Evolutionary conservation across 53 echinoderm and acorn worm species (phyloP), one percentile per base, ranked within the genome.

Genomic region (Henricia sp.): DNA sequence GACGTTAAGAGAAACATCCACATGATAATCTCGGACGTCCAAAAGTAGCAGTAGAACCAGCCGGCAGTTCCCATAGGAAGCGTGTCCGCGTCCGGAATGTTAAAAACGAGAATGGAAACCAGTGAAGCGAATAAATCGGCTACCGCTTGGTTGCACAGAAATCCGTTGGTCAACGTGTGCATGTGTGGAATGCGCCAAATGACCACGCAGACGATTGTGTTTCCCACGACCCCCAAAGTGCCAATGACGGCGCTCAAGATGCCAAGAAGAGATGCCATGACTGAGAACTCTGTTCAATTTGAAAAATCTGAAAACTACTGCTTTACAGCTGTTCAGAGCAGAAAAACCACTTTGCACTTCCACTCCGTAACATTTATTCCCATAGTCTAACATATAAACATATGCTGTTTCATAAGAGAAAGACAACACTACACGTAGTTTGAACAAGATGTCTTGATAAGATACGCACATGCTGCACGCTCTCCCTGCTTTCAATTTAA

Each of bases 1-100:
- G 76, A 76, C 4, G 76, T 76, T 16, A 76, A 29, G 40, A 76
- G 76, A 40, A 76, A 76, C 76, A 58, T 57, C 76, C 76, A 76
- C 29, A 76, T 37, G 55, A 58, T 28, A 8, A 25, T 14, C 27
- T 76, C 76, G 14, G 76, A 76, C 19, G 57, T 57, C 76, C 76
- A 76, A 13, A 76, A 30, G 59, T 76, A 76, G 43, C 76, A 76
- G 58, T 76, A 76, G 57, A 76, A 42, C 76, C 76, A 76, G 39
- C 76, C 76, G 0, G 56, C 16, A n/a, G 40, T 23, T 20, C 76
- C 76, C 14, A 13, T 3, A 3, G 76, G 76, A 0, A 76, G 58
- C 13, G 40, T 39, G 57, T 57, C 57, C 10, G 35, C 13, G 14
- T 29, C 29, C 0, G 76, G 76, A 51, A 76, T 76, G 29, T 57